phyloP scores from a whole-genome alignment of 2,113 vertebrate genomes.

The Entomyzon cyanotis region DNA sequence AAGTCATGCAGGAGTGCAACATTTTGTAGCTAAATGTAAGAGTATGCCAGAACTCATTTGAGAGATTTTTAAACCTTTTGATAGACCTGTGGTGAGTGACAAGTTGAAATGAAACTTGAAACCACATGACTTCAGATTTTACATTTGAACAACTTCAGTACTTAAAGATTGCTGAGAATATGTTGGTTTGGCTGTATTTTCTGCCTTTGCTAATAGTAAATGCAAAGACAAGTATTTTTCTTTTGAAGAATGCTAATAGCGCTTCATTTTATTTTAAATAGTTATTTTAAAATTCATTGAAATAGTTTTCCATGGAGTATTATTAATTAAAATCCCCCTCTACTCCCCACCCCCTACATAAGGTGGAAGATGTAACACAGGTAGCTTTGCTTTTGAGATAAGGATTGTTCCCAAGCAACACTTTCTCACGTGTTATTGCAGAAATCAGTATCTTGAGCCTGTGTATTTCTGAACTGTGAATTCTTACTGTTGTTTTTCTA shows the following conservation, averaged over 20 bases:
- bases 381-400: not conserved
- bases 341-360: accelerated
- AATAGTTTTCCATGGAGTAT: not conserved
- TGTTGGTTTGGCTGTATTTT: slow-evolving; percentile 5
- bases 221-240: not conserved
- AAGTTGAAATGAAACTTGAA: slow-evolving; percentile 12
- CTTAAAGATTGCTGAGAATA: not conserved
- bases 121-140: not conserved
- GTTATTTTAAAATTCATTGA: not conserved
- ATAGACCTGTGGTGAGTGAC: not conserved
- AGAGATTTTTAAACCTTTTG: not conserved
- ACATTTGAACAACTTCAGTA: not conserved
- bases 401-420: not conserved
- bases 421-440: not conserved
- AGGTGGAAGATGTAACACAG: not conserved
- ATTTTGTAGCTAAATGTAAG: not conserved
- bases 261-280: not conserved
- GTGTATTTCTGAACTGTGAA: not conserved
- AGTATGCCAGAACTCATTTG: not conserved
- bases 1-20: not conserved
- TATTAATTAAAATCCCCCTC: not conserved
- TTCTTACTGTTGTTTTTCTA: not conserved
- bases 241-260: not conserved
- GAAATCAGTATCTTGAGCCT: not conserved
- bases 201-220: not conserved